Base-by-base conservation (phyloP, 2,888 invertebrate genomes). In the Callimorpha dominula region DNA sequence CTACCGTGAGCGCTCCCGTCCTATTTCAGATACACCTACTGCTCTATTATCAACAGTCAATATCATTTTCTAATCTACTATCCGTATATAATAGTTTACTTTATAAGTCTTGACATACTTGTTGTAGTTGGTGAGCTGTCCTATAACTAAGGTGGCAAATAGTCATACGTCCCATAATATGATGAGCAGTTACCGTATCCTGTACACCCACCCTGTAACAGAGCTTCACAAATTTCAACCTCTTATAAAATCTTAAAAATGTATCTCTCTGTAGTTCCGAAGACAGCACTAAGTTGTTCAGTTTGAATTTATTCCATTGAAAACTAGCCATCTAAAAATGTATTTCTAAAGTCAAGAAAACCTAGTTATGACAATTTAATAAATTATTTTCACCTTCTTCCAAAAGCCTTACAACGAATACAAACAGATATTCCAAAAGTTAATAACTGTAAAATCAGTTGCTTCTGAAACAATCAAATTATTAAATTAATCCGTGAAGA, bases 11-110 rank as follows among this genome's bases (percentile, higher is more conserved):
- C 85, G 85, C 82, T 81, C 84, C 85, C 83, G 83, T 86, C 85
- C 86, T 85, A 83, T 86, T 89, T 87, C 83, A 88, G 88, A 90
- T 91, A 89, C 88, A 85, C 83, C 85, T 88, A 89, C 89, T 88
- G 88, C 90, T 89, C 84, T 90, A 90, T 90, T 87, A 81, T 78
- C 78, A 81, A 78, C 77, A 79, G 79, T 84, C 73, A 71, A 80
- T 86, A 85, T 81, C 84, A 81, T 86, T 82, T 84, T 82, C 80
- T 83, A 78, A 83, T 78, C 83, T 79, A 79, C 75, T 73, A 40
- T 49, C 54, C 11, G 8, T 20, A 49, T 7, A 20, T 54, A 31
- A 31, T 31, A 31, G 31, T 31, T 31, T 31, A 31, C 31, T 31
- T 31, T 31, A 2, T 31, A 31, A 2, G 31, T 31, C 2, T 31